Conservation (phyloP, 2,113 vertebrate genomes). For the Columbina picui region DNA sequence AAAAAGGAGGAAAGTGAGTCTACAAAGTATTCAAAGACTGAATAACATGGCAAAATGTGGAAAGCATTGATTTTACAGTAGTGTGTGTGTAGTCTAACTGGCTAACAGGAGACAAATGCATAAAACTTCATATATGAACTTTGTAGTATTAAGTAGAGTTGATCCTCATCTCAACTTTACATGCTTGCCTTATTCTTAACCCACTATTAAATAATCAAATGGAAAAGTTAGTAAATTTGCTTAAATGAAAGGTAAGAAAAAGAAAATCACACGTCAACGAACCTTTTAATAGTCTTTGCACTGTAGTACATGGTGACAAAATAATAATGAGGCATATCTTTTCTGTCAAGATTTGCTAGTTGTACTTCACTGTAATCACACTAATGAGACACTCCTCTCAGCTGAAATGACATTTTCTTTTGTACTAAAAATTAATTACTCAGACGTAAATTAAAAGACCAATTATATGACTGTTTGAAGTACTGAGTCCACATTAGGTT, state of each 20-base stretch:
- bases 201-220: background rate
- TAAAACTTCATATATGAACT: background rate
- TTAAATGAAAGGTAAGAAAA: background rate
- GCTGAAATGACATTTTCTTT: background rate
- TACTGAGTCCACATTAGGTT: background rate
- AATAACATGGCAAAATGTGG: background rate
- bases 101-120: background rate
- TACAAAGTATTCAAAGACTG: background rate
- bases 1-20: background rate
- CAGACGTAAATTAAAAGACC: background rate
- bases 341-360: background rate
- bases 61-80: background rate
- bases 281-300: background rate
- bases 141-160: background rate
- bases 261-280: background rate
- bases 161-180: background rate
- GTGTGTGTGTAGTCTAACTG: background rate
- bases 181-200: background rate
- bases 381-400: background rate
- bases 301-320: background rate
- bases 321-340: background rate
- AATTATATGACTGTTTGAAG: background rate
- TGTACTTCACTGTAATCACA: background rate
- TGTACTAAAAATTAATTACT: background rate
- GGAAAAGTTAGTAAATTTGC: background rate